Evolutionary conservation across 2,888 invertebrate genomes (phyloP).

Genomic region (Nephrotoma appendiculata): DNA sequence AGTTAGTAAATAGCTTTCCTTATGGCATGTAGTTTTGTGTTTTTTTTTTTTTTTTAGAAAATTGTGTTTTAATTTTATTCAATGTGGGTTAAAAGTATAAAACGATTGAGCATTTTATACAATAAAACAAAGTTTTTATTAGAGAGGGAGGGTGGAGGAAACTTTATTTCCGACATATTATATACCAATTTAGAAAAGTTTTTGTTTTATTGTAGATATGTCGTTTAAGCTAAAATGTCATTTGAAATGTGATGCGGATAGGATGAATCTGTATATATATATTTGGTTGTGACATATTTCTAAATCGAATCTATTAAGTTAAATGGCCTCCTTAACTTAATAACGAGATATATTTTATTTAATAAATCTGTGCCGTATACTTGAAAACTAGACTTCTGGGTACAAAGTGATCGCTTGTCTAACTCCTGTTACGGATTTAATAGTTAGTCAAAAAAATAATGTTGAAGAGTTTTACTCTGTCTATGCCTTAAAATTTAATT

Average conservation of each 20-base stretch:
- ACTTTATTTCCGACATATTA: not conserved
- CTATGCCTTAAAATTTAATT: too few relatives aligned
- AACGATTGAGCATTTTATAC: not conserved
- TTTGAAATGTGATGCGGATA: not conserved
- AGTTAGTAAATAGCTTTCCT: not conserved
- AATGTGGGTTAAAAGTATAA: not conserved
- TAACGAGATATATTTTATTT: too few relatives aligned
- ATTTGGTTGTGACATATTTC: not conserved
- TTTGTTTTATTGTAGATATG: not conserved
- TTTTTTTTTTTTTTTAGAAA: not conserved
- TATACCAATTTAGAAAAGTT: not conserved
- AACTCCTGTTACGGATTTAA: too few relatives aligned
- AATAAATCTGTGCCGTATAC: too few relatives aligned
- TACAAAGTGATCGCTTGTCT: too few relatives aligned
- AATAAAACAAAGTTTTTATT: not conserved
- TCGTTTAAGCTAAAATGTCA: not conserved
- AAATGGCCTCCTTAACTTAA: too few relatives aligned
- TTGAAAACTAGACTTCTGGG: too few relatives aligned
- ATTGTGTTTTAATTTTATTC: not conserved
- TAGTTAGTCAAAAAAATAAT: too few relatives aligned
- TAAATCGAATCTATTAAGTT: too few relatives aligned
- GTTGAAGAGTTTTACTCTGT: too few relatives aligned
- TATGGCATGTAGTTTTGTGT: not conserved
- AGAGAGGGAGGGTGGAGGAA: not conserved
- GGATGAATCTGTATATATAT: not conserved